Evolutionary conservation across 2,888 invertebrate genomes (phyloP).

Genomic region (Tromatobia lineatoria): DNA sequence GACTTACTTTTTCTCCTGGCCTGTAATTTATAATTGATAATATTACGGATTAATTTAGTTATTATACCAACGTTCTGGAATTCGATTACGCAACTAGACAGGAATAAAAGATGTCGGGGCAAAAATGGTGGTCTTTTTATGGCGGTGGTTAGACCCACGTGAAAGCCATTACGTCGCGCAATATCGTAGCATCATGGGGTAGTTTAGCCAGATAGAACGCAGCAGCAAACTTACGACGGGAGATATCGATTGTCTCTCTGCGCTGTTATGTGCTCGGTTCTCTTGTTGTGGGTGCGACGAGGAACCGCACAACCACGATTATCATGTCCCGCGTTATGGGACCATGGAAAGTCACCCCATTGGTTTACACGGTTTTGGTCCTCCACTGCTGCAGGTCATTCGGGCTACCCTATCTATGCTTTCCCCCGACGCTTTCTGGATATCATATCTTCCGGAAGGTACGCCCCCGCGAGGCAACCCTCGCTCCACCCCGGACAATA

Average conservation of each 20-base stretch:
- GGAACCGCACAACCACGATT: constrained; percentile 68
- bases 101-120: neutral
- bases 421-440: constrained; percentile 70
- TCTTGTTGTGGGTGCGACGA: constrained; percentile 50
- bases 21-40: neutral
- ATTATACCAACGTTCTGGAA: neutral
- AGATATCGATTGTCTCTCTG: constrained; percentile 44
- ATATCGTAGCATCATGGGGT: constrained; percentile 7
- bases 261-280: neutral
- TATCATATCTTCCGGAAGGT: constrained; percentile 82
- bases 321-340: constrained; percentile 74
- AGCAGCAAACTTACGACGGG: constrained; percentile 5
- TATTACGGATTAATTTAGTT: neutral
- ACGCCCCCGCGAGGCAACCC: constrained; percentile 78
- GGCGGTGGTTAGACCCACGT: neutral
- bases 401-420: constrained; percentile 65
- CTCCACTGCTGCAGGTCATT: constrained; percentile 63
- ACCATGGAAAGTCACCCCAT: constrained; percentile 73
- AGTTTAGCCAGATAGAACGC: constrained; percentile 23
- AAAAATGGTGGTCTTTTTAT: constrained; percentile 23
- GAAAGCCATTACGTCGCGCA: constrained; percentile 52
- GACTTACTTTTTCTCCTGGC: too few relatives aligned
- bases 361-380: constrained; percentile 71
- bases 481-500: constrained; percentile 81
- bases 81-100: neutral